A percentile compares a stretch with the other conserved stretches of the same genome.
Conservation (phyloP, 1,140 invertebrate species). For the Drusus annulatus region DNA sequence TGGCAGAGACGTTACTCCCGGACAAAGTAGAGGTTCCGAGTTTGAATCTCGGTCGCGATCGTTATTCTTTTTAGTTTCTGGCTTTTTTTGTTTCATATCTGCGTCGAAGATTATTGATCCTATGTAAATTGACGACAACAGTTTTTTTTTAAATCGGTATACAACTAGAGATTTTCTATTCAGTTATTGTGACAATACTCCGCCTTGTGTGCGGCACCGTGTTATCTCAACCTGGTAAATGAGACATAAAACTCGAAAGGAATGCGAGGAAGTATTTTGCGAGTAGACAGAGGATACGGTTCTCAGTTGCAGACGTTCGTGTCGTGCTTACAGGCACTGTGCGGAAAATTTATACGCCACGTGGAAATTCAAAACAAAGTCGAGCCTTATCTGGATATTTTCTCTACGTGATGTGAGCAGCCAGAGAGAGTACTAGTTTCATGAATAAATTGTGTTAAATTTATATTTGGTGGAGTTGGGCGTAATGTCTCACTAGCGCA, state of each 20-base stretch:
- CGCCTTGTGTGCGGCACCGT: too few relatives aligned
- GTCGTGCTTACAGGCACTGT: conserved; percentile 41
- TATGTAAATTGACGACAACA: too few relatives aligned
- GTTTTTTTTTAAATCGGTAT: too few relatives aligned
- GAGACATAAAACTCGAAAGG: background rate
- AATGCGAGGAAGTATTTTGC: conserved; percentile 18
- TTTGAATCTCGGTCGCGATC: too few relatives aligned
- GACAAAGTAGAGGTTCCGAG: too few relatives aligned
- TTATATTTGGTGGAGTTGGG: background rate
- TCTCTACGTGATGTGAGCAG: conserved; percentile 38
- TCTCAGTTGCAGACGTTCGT: conserved; percentile 4
- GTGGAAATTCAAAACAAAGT: conserved; percentile 43
- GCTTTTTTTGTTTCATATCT: too few relatives aligned
- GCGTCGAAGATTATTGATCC: too few relatives aligned
- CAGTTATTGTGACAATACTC: too few relatives aligned
- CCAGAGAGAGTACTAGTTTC: conserved; percentile 33
- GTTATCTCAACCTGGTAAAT: too few relatives aligned
- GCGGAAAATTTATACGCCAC: conserved; percentile 42
- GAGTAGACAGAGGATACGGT: conserved; percentile 24
- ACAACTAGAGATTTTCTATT: too few relatives aligned
- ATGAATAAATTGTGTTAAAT: conserved; percentile 38
- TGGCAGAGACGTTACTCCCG: too few relatives aligned
- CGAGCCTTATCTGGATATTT: conserved; percentile 45
- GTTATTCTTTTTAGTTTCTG: too few relatives aligned
- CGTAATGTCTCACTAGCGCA: conserved; percentile 13